These are phyloP conservation scores for Caenorhabditis brenneri DNA, from an alignment of 1,140 invertebrate genomes.

Conservation along the genomic window DNA sequence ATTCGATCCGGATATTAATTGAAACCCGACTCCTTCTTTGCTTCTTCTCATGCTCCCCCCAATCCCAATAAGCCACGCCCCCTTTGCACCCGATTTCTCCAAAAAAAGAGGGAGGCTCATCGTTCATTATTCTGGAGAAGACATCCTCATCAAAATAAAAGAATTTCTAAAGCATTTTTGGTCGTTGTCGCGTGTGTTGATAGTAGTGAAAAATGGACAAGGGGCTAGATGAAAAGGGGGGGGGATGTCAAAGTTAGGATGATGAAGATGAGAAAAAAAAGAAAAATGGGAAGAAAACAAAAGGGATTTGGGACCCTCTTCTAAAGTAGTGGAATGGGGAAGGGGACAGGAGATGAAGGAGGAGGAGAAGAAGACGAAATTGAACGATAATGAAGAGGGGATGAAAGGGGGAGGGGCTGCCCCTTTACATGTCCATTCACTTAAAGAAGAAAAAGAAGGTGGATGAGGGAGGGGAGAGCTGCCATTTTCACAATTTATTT, in stretches of 20 bases:
- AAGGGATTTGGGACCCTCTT: not conserved
- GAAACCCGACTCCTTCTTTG: not conserved
- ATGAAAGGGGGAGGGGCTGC: not conserved
- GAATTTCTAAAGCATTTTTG: no score
- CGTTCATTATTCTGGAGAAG: conserved; percentile 30
- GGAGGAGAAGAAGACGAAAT: conserved; percentile 17
- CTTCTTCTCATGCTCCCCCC: not conserved
- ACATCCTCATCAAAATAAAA: not conserved
- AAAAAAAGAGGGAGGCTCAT: not conserved
- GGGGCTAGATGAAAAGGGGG: no score
- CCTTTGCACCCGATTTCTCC: no score
- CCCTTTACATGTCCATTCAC: no score
- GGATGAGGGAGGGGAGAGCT: no score
- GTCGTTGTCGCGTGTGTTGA: conserved; percentile 11
- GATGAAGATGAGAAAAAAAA: not conserved
- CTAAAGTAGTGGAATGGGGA: not conserved
- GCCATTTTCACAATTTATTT: no score
- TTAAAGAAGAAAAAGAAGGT: no score
- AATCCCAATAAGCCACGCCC: not conserved
- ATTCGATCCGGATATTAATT: conserved; percentile 18
- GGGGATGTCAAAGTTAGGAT: not conserved
- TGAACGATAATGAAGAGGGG: conserved; percentile 38
- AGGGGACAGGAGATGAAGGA: not conserved
- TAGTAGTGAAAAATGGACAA: no score
- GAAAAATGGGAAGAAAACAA: not conserved